Evolutionary conservation across 2,888 invertebrate species (phyloP), one percentile per base, ranked within the genome.

Genomic region (Osmoderma eremita): DNA sequence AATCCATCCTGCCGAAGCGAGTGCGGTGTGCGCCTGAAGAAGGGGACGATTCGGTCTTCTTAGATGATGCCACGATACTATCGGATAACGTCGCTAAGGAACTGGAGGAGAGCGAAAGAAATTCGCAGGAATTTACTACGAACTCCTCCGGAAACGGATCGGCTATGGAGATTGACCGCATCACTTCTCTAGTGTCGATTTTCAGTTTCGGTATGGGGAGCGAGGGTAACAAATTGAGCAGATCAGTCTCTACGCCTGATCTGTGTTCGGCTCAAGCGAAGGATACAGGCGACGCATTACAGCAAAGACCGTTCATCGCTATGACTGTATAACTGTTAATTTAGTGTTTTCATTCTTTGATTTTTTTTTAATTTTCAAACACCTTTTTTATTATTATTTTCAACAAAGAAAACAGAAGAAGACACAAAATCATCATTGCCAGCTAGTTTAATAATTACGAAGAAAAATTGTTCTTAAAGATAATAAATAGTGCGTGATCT

Each of bases 101-200:
- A 48, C 69, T 73, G 18, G 76, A 75, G 49, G 70, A 53, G 15
- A 36, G 71, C 13, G 73, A 74, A 30, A 50, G 62, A 13, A 22
- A 36, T 18, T 13, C 49, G 20, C 42, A 75, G 74, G 68, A 76
- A 76, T 64, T 75, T 15, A 45, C 18, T 8, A 12, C n/a, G 13
- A 18, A 39, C 41, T 42, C 58, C 8, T 12, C 53, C 5, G 22
- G 22, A n/a, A n/a, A n/a, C 6, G 74, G 78, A 15, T 80, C 81
- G 3, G 80, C 83, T 10, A 86, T 86, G 86, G 86, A 86, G 78
- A 86, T 87, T 72, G 86, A 87, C 77, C 81, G 86, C 71, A 86
- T 87, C 70, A 86, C 87, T 42, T 86, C 85, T 67, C 77, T 87
- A 70, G 87, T 87, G 70, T 86, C 86, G 56, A 86, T 86, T 74